These are phyloP conservation scores for Nasonia vitripennis DNA, from an alignment of 1,140 invertebrate species.

Conservation along the genomic window DNA sequence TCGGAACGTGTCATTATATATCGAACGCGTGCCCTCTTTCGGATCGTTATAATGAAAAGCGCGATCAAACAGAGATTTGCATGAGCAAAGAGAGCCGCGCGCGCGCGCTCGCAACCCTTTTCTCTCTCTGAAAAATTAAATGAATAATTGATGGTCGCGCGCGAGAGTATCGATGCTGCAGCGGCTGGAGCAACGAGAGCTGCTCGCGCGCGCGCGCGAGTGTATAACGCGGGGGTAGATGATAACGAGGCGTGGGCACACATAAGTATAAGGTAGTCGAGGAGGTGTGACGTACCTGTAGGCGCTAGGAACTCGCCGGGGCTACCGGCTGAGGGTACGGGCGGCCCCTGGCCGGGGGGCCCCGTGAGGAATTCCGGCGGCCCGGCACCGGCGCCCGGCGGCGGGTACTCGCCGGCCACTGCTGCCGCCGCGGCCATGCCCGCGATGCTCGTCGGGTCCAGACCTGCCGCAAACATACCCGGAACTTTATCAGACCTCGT, in stretches of 20 bases:
- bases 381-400: conserved; percentile 77
- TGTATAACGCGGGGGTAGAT: neutral
- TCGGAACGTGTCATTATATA: neutral
- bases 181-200: too few species aligned
- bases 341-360: conserved; percentile 77
- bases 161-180: conserved; percentile 18
- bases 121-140: neutral
- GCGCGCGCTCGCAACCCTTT: neutral
- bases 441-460: conserved; percentile 80
- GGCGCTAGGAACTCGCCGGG: conserved; percentile 74
- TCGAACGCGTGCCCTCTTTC: too few species aligned
- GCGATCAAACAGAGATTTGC: conserved; percentile 12
- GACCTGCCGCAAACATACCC: conserved; percentile 69
- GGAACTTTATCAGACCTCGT: conserved; percentile 3
- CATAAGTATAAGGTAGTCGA: conserved; percentile 19
- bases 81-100: neutral
- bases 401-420: conserved; percentile 80
- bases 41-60: too few species aligned
- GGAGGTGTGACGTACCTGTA: conserved; percentile 66
- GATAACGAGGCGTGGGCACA: conserved; percentile 27
- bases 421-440: conserved; percentile 80
- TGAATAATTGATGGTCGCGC: conserved; percentile 37
- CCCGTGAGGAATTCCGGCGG: conserved; percentile 77
- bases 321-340: conserved; percentile 74
- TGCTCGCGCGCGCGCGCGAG: too few species aligned